phyloP scores from a whole-genome alignment of 2,113 vertebrate genomes.

The Periophthalmodon schlosseri region DNA sequence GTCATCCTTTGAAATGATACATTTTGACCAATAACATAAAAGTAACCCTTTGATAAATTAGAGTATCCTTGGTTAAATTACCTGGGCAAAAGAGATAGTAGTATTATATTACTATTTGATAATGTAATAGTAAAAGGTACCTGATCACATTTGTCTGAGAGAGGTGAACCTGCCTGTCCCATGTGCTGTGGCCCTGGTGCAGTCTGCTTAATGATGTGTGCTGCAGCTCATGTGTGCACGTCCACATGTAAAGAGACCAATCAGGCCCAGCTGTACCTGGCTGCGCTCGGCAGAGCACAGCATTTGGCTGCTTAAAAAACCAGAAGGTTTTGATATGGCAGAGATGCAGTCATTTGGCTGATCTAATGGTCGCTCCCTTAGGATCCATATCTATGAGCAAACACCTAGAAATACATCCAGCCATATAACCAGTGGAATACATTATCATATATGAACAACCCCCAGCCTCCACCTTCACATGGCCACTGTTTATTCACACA shows the following conservation, averaged over 20 bases:
- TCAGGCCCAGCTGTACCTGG: slow-evolving; percentile 65
- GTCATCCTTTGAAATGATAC: background rate
- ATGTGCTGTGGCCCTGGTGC: background rate
- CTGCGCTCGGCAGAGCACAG: slow-evolving; percentile 60
- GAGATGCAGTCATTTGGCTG: slow-evolving; percentile 67
- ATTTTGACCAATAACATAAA: background rate
- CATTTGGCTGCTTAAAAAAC: slow-evolving; percentile 61
- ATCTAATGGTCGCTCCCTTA: slow-evolving; percentile 66
- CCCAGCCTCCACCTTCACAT: slow-evolving; percentile 23
- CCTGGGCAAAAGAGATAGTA: background rate
- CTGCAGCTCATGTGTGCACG: slow-evolving; percentile 24
- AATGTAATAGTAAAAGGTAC: background rate
- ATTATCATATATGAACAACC: slow-evolving; percentile 46
- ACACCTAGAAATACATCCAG: slow-evolving; percentile 50
- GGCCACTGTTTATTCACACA: slow-evolving; percentile 26
- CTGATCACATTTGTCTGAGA: background rate
- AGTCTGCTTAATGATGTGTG: slow-evolving; percentile 10
- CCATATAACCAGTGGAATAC: slow-evolving; percentile 61
- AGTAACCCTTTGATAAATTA: background rate
- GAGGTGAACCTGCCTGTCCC: background rate
- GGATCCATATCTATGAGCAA: slow-evolving; percentile 66
- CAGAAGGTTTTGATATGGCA: slow-evolving; percentile 70
- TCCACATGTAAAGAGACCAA: slow-evolving; percentile 41
- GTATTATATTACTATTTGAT: background rate
- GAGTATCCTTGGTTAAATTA: background rate